phyloP scores from a whole-genome alignment of 2,888 invertebrate species.

The Tenthredo amoena region DNA sequence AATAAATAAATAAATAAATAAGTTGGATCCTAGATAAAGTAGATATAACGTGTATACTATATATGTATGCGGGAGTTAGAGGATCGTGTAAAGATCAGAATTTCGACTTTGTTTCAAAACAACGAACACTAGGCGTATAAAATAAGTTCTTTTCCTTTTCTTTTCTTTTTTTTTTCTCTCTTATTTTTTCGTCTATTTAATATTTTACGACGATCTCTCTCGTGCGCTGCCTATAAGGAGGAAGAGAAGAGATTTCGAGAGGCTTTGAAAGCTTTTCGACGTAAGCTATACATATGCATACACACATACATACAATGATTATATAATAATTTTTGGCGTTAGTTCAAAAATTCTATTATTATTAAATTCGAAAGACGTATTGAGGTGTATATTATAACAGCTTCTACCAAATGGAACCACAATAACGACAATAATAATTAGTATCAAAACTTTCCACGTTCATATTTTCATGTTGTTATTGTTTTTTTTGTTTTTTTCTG shows the following conservation, averaged over 20 bases:
- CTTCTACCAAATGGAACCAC: background rate
- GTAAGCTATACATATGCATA: background rate
- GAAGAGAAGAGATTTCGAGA: background rate
- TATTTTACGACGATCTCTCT: background rate
- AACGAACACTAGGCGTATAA: background rate
- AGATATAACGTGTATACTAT: no score
- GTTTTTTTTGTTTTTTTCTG: no score
- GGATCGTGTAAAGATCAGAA: background rate
- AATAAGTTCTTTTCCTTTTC: background rate
- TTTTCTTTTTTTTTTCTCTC: background rate
- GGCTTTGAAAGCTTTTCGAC: constrained; percentile 2
- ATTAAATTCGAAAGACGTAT: constrained; percentile 26
- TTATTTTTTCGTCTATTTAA: background rate
- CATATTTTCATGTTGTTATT: background rate
- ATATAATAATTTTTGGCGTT: constrained; percentile 12
- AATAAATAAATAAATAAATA: no score
- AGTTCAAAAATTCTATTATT: constrained; percentile 15
- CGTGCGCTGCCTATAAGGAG: background rate
- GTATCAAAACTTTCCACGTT: background rate
- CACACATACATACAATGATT: background rate
- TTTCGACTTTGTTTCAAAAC: background rate
- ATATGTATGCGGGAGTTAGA: no score
- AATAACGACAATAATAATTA: background rate
- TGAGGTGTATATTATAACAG: background rate
- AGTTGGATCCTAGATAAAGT: no score